Conservation (phyloP, 2,888 invertebrate genomes). For the Oxystoma pomonae region DNA sequence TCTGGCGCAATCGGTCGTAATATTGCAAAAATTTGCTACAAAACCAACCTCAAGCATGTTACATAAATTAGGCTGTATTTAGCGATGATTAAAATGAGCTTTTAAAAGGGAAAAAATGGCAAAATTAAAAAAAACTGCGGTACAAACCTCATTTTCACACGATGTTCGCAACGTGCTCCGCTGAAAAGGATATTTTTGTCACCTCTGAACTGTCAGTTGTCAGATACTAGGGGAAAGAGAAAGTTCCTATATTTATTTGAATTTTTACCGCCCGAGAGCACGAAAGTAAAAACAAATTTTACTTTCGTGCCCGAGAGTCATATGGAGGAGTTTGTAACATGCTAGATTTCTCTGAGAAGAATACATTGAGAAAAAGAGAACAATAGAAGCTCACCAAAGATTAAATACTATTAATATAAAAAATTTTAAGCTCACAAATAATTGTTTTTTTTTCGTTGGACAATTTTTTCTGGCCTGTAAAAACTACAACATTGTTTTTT, state of each 20-base stretch:
- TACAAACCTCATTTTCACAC: constrained; percentile 32
- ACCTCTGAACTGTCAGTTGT: constrained; percentile 8
- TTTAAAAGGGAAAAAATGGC: background rate
- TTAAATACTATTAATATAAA: no score
- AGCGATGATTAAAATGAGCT: background rate
- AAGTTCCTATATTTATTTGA: background rate
- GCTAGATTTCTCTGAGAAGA: no score
- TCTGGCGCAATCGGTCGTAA: constrained; percentile 27
- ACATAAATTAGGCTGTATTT: background rate
- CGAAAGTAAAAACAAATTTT: no score
- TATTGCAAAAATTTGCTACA: background rate
- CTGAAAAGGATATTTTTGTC: constrained; percentile 22
- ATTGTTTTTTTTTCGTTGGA: no score
- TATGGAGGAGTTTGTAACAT: no score
- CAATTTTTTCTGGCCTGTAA: no score
- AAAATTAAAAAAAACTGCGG: constrained; percentile 1
- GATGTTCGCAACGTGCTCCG: constrained; percentile 30
- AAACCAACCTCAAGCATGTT: background rate
- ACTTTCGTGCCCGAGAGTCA: no score
- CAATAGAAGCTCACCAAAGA: no score
- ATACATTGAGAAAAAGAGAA: no score
- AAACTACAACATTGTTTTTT: no score
- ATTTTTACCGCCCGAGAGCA: no score
- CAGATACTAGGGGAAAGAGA: background rate
- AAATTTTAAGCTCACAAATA: no score